Conservation (phyloP, 2,888 invertebrate genomes). For the Miltochrista miniata region DNA sequence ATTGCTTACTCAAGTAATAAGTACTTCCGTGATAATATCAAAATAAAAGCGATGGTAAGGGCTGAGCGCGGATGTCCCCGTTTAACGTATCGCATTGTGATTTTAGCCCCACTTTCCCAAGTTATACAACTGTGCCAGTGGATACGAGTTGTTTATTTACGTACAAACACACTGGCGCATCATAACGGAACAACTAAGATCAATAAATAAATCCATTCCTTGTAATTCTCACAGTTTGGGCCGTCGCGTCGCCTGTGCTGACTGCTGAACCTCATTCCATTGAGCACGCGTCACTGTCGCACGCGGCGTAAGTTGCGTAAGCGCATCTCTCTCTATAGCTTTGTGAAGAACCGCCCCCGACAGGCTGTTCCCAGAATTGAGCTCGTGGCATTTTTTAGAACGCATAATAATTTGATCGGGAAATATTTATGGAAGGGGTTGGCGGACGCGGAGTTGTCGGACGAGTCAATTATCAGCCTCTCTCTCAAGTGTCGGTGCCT, state of each 20-base stretch:
- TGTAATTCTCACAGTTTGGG: conserved; percentile 79
- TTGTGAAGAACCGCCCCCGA: conserved; percentile 78
- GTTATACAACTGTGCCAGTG: conserved; percentile 40
- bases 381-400: conserved; percentile 79
- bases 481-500: conserved; percentile 54
- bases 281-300: conserved; percentile 59
- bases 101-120: conserved; percentile 39
- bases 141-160: conserved; percentile 62
- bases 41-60: conserved; percentile 29
- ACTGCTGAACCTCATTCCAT: conserved; percentile 75
- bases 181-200: conserved; percentile 76
- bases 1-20: conserved; percentile 9
- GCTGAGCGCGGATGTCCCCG: conserved; percentile 46
- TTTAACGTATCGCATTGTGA: conserved; percentile 47
- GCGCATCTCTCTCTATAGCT: conserved; percentile 57
- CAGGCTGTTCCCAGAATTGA: conserved; percentile 71
- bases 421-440: conserved; percentile 83
- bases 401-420: conserved; percentile 82
- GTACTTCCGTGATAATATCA: conserved; percentile 8
- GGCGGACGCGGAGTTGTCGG: conserved; percentile 67
- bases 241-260: conserved; percentile 60
- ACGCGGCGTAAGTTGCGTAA: conserved; percentile 32
- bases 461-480: conserved; percentile 79
- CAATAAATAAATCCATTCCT: conserved; percentile 81
- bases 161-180: conserved; percentile 53